These are phyloP conservation scores for Drosophila pseudotalamancana DNA, from an alignment of 2,888 invertebrate genomes.

Conservation along the genomic window DNA sequence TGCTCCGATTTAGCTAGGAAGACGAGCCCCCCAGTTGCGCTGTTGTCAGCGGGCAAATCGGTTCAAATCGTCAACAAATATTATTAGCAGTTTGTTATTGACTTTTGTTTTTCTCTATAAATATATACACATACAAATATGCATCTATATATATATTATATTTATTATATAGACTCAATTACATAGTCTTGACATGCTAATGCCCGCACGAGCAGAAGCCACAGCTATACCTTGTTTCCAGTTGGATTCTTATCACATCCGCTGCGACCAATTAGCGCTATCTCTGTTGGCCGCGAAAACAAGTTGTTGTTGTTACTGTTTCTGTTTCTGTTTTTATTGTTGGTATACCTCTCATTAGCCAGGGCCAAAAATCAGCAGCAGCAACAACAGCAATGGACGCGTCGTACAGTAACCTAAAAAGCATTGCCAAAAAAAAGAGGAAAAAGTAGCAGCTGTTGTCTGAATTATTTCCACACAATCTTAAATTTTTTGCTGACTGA, in stretches of 20 bases:
- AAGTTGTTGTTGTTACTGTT: constrained; percentile 42
- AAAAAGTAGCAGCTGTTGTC: constrained; percentile 19
- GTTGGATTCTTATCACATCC: constrained; percentile 67
- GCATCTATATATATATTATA: background rate
- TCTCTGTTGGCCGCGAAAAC: constrained; percentile 54
- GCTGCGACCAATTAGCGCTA: constrained; percentile 69
- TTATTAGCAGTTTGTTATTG: constrained; percentile 17
- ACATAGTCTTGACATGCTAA: constrained; percentile 41
- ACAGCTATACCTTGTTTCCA: constrained; percentile 36
- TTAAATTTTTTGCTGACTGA: background rate
- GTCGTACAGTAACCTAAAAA: constrained; percentile 37
- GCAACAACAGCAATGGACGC: constrained; percentile 37
- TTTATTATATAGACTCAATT: constrained; percentile 1
- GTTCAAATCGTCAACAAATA: constrained; percentile 6
- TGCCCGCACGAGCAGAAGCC: constrained; percentile 31
- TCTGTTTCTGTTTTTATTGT: constrained; percentile 6
- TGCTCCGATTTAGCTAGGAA: background rate
- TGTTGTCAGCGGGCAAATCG: constrained; percentile 63
- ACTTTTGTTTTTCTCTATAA: constrained; percentile 29
- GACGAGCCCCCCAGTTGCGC: constrained; percentile 17
- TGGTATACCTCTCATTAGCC: constrained; percentile 44
- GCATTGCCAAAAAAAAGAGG: constrained; percentile 16
- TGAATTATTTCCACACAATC: background rate
- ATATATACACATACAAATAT: constrained; percentile 4
- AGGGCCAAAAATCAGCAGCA: constrained; percentile 40